Evolutionary conservation across 2,797 vertebrate species (phyloP).

Genomic region (Anomalospiza imberbis): DNA sequence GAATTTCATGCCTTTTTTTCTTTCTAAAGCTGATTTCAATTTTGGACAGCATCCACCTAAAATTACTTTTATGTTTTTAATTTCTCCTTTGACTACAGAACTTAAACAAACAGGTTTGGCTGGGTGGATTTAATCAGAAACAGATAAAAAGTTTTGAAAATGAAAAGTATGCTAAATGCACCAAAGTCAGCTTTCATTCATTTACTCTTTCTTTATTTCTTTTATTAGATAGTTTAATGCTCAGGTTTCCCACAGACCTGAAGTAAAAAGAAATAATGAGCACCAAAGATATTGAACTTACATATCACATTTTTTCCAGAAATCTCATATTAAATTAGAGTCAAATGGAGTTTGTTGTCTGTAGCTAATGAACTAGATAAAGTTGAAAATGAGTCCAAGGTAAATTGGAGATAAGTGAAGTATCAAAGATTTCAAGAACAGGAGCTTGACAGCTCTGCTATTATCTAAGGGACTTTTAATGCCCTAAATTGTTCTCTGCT

Average conservation of each 20-base stretch:
- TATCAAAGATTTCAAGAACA: background rate
- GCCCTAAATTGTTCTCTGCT: background rate
- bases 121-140: conserved; percentile 2
- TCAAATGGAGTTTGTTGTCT: background rate
- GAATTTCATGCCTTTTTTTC: background rate
- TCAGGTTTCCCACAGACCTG: background rate
- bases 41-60: background rate
- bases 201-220: background rate
- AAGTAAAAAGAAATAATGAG: background rate
- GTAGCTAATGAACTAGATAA: background rate
- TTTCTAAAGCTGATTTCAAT: conserved; percentile 3
- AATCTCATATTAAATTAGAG: background rate
- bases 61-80: background rate
- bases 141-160: background rate
- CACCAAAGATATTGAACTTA: background rate
- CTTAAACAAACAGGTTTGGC: background rate
- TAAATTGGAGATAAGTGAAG: background rate
- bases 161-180: background rate
- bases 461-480: background rate
- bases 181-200: background rate
- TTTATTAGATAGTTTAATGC: background rate
- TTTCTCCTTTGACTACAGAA: background rate
- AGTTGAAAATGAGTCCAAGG: background rate
- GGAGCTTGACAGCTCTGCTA: background rate
- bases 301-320: background rate